Evolutionary conservation across 2,797 vertebrate genomes (phyloP).

Genomic region (Remorina albescens): DNA sequence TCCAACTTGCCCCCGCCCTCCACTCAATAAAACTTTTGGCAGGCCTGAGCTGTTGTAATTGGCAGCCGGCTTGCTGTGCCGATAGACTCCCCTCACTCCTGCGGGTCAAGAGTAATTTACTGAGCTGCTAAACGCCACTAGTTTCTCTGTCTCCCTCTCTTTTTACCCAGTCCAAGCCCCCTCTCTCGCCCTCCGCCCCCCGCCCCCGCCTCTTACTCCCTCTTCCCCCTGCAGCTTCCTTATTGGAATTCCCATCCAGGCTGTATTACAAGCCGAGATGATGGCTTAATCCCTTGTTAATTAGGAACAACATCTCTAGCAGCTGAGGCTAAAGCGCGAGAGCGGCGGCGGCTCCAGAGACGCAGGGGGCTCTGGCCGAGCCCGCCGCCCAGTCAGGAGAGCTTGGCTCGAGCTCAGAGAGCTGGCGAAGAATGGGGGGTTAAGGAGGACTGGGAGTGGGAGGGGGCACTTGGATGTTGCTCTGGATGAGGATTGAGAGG

Average conservation of each 20-base stretch:
- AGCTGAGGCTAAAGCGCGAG: constrained; percentile 84
- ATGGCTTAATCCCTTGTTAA: constrained; percentile 90
- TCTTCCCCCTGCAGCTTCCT: constrained; percentile 60
- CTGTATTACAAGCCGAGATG: constrained; percentile 86
- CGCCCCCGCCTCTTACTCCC: constrained; percentile 9
- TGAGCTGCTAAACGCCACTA: constrained; percentile 84
- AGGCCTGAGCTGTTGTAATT: constrained; percentile 85
- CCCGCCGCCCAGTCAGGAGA: constrained; percentile 72
- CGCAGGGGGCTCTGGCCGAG: constrained; percentile 74
- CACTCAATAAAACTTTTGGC: constrained; percentile 87
- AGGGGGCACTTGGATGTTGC: constrained; percentile 52
- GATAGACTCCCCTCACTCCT: constrained; percentile 84
- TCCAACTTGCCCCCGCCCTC: constrained; percentile 71
- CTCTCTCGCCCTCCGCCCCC: neutral
- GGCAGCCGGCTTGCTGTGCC: constrained; percentile 83
- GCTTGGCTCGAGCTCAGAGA: constrained; percentile 79
- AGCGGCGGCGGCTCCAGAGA: constrained; percentile 70
- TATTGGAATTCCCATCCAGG: constrained; percentile 86
- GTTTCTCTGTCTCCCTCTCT: constrained; percentile 63
- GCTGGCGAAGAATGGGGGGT: constrained; percentile 54
- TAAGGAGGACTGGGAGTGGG: neutral
- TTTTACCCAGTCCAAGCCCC: constrained; percentile 61
- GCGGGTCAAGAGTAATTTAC: constrained; percentile 89
- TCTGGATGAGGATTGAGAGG: constrained; percentile 81
- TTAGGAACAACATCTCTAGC: constrained; percentile 88